Percentiles rank a stretch among this genome's conserved stretches.
phyloP scores from a whole-genome alignment of 2,888 invertebrate species.

The Pseudococcus viburni region DNA sequence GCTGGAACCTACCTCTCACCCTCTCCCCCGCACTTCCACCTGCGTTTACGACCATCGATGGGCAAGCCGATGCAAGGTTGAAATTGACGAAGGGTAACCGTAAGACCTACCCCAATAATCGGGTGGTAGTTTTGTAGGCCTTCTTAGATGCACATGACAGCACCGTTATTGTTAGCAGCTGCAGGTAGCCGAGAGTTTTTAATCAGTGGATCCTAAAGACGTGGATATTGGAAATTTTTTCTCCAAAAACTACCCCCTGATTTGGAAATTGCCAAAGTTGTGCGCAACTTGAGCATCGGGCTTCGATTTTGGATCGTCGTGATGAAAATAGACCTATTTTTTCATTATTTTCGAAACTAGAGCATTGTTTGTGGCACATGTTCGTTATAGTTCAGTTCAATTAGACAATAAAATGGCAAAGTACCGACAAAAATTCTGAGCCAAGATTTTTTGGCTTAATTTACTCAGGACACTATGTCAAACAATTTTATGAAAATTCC shows the following conservation, averaged over 20 bases:
- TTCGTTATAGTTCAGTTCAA: too few relatives aligned
- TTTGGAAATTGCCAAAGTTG: not conserved
- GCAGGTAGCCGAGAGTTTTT: constrained; percentile 61
- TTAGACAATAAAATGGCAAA: too few relatives aligned
- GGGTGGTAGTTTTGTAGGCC: constrained; percentile 55
- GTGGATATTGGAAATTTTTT: not conserved
- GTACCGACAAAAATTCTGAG: too few relatives aligned
- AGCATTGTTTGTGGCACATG: too few relatives aligned
- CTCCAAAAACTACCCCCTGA: not conserved
- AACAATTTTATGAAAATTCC: too few relatives aligned
- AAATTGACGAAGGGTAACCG: constrained; percentile 17
- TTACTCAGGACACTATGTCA: too few relatives aligned
- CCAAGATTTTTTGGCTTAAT: too few relatives aligned
- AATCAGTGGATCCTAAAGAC: constrained; percentile 46
- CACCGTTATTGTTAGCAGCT: constrained; percentile 64
- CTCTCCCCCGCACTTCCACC: not conserved
- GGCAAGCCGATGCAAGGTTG: not conserved
- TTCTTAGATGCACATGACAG: constrained; percentile 60
- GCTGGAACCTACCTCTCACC: not conserved
- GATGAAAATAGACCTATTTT: too few relatives aligned
- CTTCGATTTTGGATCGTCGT: too few relatives aligned
- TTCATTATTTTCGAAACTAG: too few relatives aligned
- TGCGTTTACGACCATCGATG: not conserved
- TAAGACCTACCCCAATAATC: constrained; percentile 64
- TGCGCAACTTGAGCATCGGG: not conserved